Evolutionary conservation across 2,113 vertebrate genomes (phyloP), one percentile per base, ranked within the genome.

Genomic region (Probosciger aterrimus): DNA sequence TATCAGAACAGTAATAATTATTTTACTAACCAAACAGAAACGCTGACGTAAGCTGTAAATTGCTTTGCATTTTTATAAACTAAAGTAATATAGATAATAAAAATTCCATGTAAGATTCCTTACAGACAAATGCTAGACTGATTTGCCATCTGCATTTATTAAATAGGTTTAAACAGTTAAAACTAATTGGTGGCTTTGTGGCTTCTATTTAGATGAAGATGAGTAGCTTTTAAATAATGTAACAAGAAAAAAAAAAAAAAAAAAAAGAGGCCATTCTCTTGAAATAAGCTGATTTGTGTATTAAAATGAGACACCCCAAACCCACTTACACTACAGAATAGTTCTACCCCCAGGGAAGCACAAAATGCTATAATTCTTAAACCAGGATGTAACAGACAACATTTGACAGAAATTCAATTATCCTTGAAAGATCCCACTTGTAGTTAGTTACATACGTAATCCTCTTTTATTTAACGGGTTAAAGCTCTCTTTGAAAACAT

Each of bases 371-470:
- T 69, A 43, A 68, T 68, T 92, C 83, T 90, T 76, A 91, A 91
- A 96, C 28, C 59, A 73, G 83, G 39, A 91, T 70, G 46, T 91
- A 91, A 82, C 62, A 89, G 88, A 84, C 59, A 94, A 96, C n/a
- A 85, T 92, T 73, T 93, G 92, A 91, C 90, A 94, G 90, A 93
- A 96, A 96, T 93, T 94, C 86, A 96, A 96, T 94, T 95, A 92
- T 91, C 76, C 90, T 90, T 87, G 78, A 88, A 96, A 91, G 91
- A 96, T 79, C 59, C 88, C 63, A 87, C 77, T 95, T 85, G 65
- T 89, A 93, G 80, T 82, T 88, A 84, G 90, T 59, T 87, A 82
- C 59, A 73, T 74, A 84, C 1, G 15, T 94, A 97, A 96, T 96
- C 95, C 91, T 87, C 86, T 92, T 89, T 82, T 91, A 92, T 96